Base-by-base conservation (phyloP, 2,888 invertebrate species). In the Andrena bicolor region DNA sequence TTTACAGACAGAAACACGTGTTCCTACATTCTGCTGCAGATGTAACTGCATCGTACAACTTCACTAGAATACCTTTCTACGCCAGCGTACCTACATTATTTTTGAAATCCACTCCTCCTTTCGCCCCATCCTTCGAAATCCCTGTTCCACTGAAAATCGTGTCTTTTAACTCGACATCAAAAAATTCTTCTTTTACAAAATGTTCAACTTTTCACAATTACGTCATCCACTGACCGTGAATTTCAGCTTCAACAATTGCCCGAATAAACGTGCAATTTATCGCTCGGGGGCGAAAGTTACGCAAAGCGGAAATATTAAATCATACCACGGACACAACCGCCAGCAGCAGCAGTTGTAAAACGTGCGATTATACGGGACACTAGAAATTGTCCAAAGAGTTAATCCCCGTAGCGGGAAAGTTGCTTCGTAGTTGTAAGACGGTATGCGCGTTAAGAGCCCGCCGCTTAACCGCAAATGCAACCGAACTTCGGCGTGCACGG, bases 381-480 rank as follows among this genome's bases (percentile, higher is more conserved):
- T 53, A 28, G 86, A 61, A 78, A 82, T 78, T 82, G 76, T 71
- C 80, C 78, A 84, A 86, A 88, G 85, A 84, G 87, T 86, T 86
- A 89, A 89, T 86, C 86, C 83, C 63, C 60, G 68, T 64, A 80
- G 82, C 72, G 82, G 75, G 83, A 82, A 89, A 89, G 86, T 88
- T 89, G 78, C 80, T 56, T 69, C 60, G 71, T 48, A 68, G 71
- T 81, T 66, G 77, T 74, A 81, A 85, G 82, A 75, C 51, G 80
- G 80, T 74, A 48, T 35, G 79, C 65, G 80, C 87, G 80, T 83
- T 87, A 87, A 83, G 84, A 84, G 81, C 65, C 66, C 80, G 77
- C 83, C 81, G 88, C 84, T 86, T 88, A 89, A 83, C 88, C 90
- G 86, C 90, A 80, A 87, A 87, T 88, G 88, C 86, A 82, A 84